A percentile compares a stretch with the other conserved stretches of the same genome.
Evolutionary conservation across 2,797 vertebrate species (phyloP).

Genomic region (Melopsittacus undulatus): DNA sequence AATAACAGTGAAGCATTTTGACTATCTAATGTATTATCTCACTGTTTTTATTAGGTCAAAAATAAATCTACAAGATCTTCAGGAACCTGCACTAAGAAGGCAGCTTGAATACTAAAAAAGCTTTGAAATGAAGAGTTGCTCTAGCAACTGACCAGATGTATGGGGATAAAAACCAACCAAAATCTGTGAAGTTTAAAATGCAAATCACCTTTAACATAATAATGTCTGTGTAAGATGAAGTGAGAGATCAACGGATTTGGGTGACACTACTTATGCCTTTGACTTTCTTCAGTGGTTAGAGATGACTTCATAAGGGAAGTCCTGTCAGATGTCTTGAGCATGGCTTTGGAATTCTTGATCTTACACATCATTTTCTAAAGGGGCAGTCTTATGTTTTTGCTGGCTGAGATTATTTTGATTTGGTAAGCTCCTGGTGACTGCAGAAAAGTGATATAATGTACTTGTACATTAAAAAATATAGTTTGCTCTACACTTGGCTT

Average conservation of each 20-base stretch:
- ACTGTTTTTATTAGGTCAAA: conserved; percentile 82
- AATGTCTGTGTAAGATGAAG: conserved; percentile 51
- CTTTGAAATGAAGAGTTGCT: conserved; percentile 40
- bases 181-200: conserved; percentile 70
- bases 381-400: background rate
- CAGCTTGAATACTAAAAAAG: conserved; percentile 63
- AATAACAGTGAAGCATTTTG: background rate
- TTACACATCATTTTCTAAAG: conserved; percentile 14
- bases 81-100: conserved; percentile 82
- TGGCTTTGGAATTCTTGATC: background rate
- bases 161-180: conserved; percentile 10
- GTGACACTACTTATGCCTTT: background rate
- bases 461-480: background rate
- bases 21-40: background rate
- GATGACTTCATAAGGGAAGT: background rate
- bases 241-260: conserved; percentile 11
- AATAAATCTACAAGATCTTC: conserved; percentile 80
- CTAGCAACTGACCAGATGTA: conserved; percentile 28
- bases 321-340: background rate
- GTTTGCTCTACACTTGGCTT: background rate
- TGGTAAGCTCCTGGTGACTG: background rate
- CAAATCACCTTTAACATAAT: conserved; percentile 35
- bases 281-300: conserved; percentile 27
- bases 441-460: conserved; percentile 8
- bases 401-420: background rate